phyloP scores from a whole-genome alignment of 2,888 invertebrate genomes.

The Agriopis leucophaearia region DNA sequence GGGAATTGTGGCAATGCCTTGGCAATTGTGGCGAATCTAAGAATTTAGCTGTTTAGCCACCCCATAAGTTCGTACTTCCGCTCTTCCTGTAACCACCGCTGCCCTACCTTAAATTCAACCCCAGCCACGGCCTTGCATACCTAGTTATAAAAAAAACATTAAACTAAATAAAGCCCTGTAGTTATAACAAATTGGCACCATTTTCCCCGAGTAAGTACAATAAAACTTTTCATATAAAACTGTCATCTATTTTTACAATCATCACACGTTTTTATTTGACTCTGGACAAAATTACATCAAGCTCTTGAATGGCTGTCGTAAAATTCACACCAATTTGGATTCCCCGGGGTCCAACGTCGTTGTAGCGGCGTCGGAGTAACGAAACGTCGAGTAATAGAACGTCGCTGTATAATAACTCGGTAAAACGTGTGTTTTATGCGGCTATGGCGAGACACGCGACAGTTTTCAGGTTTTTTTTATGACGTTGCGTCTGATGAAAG shows the following conservation, averaged over 20 bases:
- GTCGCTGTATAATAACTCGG: constrained; percentile 74
- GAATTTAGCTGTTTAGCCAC: too few species aligned
- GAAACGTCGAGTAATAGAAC: constrained; percentile 60
- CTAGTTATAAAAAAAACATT: background rate
- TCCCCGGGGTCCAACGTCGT: constrained; percentile 65
- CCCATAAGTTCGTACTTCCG: too few species aligned
- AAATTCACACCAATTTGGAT: constrained; percentile 79
- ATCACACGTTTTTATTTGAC: constrained; percentile 37
- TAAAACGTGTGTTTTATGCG: constrained; percentile 75
- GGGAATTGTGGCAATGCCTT: too few species aligned
- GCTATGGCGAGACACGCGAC: constrained; percentile 53
- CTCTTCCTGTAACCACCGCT: too few species aligned
- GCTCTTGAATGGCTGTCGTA: constrained; percentile 65
- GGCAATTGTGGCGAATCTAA: too few species aligned
- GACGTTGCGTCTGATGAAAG: constrained; percentile 6
- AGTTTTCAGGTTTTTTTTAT: constrained; percentile 28
- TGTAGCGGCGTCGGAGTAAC: constrained; percentile 57
- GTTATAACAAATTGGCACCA: constrained; percentile 11
- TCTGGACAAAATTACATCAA: constrained; percentile 59
- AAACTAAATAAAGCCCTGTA: constrained; percentile 7
- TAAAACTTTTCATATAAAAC: constrained; percentile 30
- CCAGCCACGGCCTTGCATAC: too few species aligned
- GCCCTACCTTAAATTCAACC: too few species aligned
- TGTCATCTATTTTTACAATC: constrained; percentile 34
- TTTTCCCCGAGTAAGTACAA: constrained; percentile 16